A percentile compares a stretch with the other conserved stretches of the same genome.
phyloP scores from a whole-genome alignment of 2,113 vertebrate species.

The Aldabrachelys gigantea region DNA sequence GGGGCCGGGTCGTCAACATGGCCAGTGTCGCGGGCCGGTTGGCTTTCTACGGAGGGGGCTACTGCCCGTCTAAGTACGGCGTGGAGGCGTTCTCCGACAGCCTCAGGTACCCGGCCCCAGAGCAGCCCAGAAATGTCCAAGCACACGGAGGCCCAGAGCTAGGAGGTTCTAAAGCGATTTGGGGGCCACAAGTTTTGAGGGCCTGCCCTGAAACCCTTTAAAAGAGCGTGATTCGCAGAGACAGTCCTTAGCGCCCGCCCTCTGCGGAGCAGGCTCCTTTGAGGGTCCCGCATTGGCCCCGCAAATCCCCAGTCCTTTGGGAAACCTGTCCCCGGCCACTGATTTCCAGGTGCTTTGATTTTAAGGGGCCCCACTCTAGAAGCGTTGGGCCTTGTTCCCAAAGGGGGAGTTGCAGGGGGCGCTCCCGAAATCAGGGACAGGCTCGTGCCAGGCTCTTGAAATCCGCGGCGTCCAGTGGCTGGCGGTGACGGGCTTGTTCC shows the following conservation, averaged over 20 bases:
- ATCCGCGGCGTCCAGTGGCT: not conserved
- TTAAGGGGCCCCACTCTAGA: not conserved
- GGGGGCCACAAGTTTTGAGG: not conserved
- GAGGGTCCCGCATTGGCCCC: no score
- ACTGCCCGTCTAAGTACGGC: slow-evolving; percentile 82
- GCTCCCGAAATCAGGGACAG: not conserved
- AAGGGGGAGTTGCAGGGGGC: not conserved
- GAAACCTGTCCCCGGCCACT: not conserved
- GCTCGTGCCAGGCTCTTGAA: not conserved
- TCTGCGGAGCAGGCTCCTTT: not conserved
- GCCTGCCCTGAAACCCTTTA: not conserved
- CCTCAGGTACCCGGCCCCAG: slow-evolving; percentile 70
- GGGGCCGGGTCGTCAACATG: slow-evolving; percentile 81
- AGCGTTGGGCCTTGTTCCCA: not conserved
- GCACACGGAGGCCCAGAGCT: no score
- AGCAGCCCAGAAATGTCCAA: no score
- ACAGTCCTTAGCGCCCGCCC: no score
- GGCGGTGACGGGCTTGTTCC: not conserved
- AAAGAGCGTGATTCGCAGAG: not conserved
- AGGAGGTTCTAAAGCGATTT: not conserved
- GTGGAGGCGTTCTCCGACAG: slow-evolving; percentile 86
- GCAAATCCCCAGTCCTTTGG: not conserved
- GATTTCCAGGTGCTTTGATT: not conserved
- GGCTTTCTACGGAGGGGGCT: slow-evolving; percentile 77
- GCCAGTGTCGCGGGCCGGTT: slow-evolving; percentile 80